A percentile compares a stretch with the other conserved stretches of the same genome.
These are phyloP conservation scores for Parazoanthus swiftii DNA, from an alignment of 92 coral and sea anemone species.

Conservation along the genomic window DNA sequence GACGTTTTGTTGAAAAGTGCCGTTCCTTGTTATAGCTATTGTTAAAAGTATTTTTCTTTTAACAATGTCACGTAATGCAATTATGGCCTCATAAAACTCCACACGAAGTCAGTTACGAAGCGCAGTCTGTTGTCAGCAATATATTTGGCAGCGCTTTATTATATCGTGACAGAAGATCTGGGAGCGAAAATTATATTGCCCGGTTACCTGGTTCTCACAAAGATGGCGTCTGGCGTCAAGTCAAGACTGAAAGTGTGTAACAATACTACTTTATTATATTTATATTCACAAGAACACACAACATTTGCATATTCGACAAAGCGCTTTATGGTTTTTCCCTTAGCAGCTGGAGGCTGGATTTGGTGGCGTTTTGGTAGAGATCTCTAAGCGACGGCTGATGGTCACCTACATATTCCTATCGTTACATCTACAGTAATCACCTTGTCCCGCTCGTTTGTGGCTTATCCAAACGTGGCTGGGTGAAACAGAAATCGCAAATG, in stretches of 20 bases:
- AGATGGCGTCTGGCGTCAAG: not conserved
- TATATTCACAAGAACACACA: conserved; percentile 15
- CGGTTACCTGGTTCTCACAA: not conserved
- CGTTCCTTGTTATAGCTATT: not conserved
- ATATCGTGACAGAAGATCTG: not conserved
- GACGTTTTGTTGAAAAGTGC: not conserved
- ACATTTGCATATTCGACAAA: conserved; percentile 44
- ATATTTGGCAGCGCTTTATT: not conserved
- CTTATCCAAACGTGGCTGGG: not conserved
- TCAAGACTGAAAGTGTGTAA: not conserved
- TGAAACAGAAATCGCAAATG: not conserved
- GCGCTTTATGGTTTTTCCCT: conserved; percentile 80
- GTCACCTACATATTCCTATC: not conserved
- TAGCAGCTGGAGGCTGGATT: conserved; percentile 61
- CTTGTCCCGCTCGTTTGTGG: not conserved
- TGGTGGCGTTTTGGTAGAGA: conserved; percentile 27
- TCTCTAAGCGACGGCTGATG: conserved; percentile 22
- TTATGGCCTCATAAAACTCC: not conserved
- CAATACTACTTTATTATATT: not conserved
- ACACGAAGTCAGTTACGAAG: no score
- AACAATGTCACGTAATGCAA: not conserved
- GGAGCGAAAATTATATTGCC: not conserved
- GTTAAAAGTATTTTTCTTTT: not conserved
- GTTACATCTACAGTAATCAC: not conserved
- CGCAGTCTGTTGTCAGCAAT: no score